A percentile compares a stretch with the other conserved stretches of the same genome.
Conservation (phyloP, 2,797 vertebrate species). For the Leptodactylus fallax region DNA sequence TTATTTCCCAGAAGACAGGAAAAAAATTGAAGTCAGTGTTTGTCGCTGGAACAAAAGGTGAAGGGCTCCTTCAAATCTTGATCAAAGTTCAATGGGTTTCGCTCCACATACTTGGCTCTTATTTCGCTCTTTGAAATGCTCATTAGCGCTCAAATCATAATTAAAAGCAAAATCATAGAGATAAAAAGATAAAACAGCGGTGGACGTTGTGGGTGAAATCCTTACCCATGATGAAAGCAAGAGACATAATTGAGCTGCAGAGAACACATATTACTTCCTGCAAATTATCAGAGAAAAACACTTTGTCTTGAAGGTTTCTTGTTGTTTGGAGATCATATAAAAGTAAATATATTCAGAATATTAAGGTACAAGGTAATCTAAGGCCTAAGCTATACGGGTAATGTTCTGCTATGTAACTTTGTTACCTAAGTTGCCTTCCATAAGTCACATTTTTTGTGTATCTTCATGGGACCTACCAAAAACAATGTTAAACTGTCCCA, state of each 20-base stretch:
- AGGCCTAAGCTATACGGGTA: background rate
- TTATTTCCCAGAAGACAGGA: constrained; percentile 5
- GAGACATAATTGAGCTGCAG: background rate
- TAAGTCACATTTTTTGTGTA: background rate
- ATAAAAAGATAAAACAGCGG: constrained; percentile 26
- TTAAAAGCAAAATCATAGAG: constrained; percentile 36
- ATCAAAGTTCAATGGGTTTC: constrained; percentile 36
- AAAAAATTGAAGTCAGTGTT: background rate
- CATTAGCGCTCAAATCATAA: constrained; percentile 28
- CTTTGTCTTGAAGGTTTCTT: background rate
- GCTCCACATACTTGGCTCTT: constrained; percentile 13
- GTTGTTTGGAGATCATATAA: background rate
- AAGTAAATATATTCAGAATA: background rate
- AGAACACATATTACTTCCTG: background rate
- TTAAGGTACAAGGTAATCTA: background rate
- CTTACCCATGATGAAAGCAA: constrained; percentile 30
- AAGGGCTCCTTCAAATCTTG: constrained; percentile 41
- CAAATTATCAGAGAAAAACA: background rate
- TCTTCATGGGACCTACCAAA: background rate
- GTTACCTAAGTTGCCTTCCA: background rate
- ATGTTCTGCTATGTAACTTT: too few species aligned
- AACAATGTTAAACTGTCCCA: too few species aligned
- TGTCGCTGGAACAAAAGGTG: constrained; percentile 42
- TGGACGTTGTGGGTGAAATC: constrained; percentile 3
- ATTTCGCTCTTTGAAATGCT: constrained; percentile 41